Percentiles rank a stretch among this genome's conserved stretches.
These are phyloP conservation scores for Acronicta alni DNA, from an alignment of 2,888 invertebrate species.

Conservation along the genomic window DNA sequence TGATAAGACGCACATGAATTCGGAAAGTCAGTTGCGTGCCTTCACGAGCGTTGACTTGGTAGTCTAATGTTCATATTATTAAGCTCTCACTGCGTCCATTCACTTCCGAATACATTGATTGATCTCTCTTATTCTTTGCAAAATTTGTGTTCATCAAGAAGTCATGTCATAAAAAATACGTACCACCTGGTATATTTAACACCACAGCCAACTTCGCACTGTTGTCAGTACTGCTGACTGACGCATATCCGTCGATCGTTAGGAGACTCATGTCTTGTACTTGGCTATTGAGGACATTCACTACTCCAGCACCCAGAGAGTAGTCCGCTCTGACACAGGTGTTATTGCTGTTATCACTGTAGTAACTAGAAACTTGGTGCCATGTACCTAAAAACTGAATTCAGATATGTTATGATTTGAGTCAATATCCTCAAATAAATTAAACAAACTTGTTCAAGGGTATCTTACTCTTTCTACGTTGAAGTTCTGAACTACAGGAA, in stretches of 20 bases:
- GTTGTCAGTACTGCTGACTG: constrained; percentile 63
- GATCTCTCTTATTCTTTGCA: too few species aligned
- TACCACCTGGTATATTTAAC: constrained; percentile 70
- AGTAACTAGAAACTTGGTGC: constrained; percentile 77
- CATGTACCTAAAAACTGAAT: constrained; percentile 77
- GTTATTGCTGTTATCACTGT: constrained; percentile 67
- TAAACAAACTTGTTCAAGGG: too few species aligned
- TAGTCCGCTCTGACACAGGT: constrained; percentile 74
- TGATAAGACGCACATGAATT: too few species aligned
- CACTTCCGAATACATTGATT: too few species aligned
- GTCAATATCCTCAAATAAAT: too few species aligned
- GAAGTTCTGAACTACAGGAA: constrained; percentile 69
- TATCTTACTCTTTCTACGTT: constrained; percentile 66
- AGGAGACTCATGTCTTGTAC: constrained; percentile 69
- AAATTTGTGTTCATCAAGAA: too few species aligned
- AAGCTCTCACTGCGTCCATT: too few species aligned
- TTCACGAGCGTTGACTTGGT: too few species aligned
- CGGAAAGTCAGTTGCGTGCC: too few species aligned
- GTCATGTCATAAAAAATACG: constrained; percentile 20
- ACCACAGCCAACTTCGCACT: constrained; percentile 73
- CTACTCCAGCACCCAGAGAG: constrained; percentile 54
- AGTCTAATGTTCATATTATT: too few species aligned
- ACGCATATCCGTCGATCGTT: constrained; percentile 73
- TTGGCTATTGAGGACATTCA: constrained; percentile 76
- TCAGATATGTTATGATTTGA: background rate